phyloP scores from a whole-genome alignment of 2,797 vertebrate genomes.

The Mormyrops boulengeri region DNA sequence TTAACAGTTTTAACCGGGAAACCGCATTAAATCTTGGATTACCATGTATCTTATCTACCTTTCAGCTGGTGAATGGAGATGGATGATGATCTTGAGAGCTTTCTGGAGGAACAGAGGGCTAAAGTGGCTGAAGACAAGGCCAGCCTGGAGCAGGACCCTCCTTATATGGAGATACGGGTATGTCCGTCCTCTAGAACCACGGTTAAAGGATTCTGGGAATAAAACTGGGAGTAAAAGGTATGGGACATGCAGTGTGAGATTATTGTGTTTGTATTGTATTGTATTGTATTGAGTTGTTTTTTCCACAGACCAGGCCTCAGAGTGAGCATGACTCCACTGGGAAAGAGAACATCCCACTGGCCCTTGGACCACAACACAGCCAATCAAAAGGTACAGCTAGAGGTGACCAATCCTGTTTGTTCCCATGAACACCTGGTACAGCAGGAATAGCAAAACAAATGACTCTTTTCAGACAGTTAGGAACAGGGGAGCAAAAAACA shows the following conservation, averaged over 20 bases:
- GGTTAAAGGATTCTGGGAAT: background rate
- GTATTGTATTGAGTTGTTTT: constrained; percentile 19
- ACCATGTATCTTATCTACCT: background rate
- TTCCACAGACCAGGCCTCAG: constrained; percentile 58
- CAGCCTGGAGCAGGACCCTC: constrained; percentile 68
- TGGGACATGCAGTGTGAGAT: background rate
- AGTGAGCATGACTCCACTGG: constrained; percentile 60
- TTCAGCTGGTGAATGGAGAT: constrained; percentile 45
- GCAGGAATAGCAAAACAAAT: background rate
- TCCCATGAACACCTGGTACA: background rate
- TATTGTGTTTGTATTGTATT: background rate
- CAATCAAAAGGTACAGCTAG: background rate
- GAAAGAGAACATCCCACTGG: constrained; percentile 83
- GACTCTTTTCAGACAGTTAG: background rate
- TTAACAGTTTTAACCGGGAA: background rate
- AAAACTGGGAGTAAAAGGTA: background rate
- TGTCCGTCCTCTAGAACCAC: background rate
- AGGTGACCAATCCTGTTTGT: background rate
- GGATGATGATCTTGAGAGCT: constrained; percentile 73
- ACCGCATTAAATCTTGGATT: background rate
- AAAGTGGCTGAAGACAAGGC: constrained; percentile 75
- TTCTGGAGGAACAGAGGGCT: constrained; percentile 74
- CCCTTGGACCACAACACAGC: constrained; percentile 29
- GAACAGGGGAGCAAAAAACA: background rate
- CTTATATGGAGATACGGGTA: constrained; percentile 84